Conservation (phyloP, 2,797 vertebrate species). For the Hephaestus fuliginosus region DNA sequence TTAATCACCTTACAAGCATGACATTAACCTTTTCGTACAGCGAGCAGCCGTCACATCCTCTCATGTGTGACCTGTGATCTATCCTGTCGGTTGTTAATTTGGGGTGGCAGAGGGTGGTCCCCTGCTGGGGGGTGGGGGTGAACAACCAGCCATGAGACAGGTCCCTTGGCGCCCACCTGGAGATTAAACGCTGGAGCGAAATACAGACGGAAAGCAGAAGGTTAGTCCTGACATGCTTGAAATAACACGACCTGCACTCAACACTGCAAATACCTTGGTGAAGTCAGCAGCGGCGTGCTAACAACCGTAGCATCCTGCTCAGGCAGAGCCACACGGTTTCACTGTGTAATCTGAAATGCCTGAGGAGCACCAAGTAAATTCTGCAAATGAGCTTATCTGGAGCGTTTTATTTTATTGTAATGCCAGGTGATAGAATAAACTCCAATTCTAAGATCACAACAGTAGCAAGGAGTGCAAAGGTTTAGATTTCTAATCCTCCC, state of each 20-base stretch:
- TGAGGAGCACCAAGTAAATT: slow-evolving; percentile 34
- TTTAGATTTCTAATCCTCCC: slow-evolving; percentile 44
- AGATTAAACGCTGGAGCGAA: slow-evolving; percentile 58
- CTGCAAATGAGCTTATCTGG: slow-evolving; percentile 56
- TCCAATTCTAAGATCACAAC: slow-evolving; percentile 39
- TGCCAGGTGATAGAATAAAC: slow-evolving; percentile 19
- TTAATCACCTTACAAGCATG: slow-evolving; percentile 72
- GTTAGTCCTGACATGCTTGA: slow-evolving; percentile 43
- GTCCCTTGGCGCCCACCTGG: slow-evolving; percentile 51
- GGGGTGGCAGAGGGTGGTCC: slow-evolving; percentile 51
- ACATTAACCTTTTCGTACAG: slow-evolving; percentile 78
- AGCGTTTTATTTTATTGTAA: slow-evolving; percentile 12
- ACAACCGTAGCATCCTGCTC: slow-evolving; percentile 18
- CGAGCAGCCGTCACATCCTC: slow-evolving; percentile 62
- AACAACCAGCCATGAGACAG: slow-evolving; percentile 46
- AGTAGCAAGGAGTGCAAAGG: slow-evolving; percentile 3
- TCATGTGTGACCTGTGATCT: slow-evolving; percentile 77
- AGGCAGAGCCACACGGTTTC: not conserved
- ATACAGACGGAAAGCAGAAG: slow-evolving; percentile 27
- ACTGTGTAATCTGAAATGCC: slow-evolving; percentile 34
- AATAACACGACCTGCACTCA: slow-evolving; percentile 47
- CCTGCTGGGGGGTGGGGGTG: not conserved
- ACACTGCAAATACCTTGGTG: slow-evolving; percentile 33
- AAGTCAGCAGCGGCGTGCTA: slow-evolving; percentile 17
- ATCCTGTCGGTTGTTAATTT: slow-evolving; percentile 59